Evolutionary conservation across 2,888 invertebrate species (phyloP), one percentile per base, ranked within the genome.

Genomic region (Achlya flavicornis): DNA sequence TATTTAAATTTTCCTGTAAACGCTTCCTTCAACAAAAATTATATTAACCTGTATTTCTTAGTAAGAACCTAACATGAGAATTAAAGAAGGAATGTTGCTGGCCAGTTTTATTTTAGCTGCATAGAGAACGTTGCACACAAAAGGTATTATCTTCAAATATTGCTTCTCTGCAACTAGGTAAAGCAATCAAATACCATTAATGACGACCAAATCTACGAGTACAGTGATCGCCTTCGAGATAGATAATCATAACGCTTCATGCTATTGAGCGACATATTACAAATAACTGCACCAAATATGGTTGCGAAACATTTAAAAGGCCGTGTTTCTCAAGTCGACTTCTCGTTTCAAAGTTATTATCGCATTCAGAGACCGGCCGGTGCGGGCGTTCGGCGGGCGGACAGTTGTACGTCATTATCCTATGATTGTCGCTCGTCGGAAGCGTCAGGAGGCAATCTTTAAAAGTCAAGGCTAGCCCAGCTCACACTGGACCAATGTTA

Each of bases 401-500:
- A 70, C 74, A 68, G 64, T 58, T 65, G 61, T 73, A 78, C 79
- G 79, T 79, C 81, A 80, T 75, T 73, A 78, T 71, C 77, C 80
- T 82, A 83, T 81, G 81, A 85, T 82, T 87, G 86, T 89, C 89
- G 83, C 74, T 78, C 90, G 87, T 92, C 90, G 91, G 93, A 93
- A 92, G 92, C 91, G 75, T 84, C 82, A 79, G 83, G 85, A 83
- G 79, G 85, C 83, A 80, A 80, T 84, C 78, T 84, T 83, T 90
- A 93, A 93, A 93, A 89, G 90, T 92, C 93, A 93, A 93, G 93
- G 93, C 75, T 89, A 78, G 62, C 73, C 71, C 76, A 82, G 75
- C 83, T 86, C 83, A 86, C 85, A 86, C 83, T 86, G 89, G 89
- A 92, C 91, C 93, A 93, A 93, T 93, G 93, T 91, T 87, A 93